Base-by-base conservation (phyloP, 2,888 invertebrate genomes). In the Agapostemon virescens region DNA sequence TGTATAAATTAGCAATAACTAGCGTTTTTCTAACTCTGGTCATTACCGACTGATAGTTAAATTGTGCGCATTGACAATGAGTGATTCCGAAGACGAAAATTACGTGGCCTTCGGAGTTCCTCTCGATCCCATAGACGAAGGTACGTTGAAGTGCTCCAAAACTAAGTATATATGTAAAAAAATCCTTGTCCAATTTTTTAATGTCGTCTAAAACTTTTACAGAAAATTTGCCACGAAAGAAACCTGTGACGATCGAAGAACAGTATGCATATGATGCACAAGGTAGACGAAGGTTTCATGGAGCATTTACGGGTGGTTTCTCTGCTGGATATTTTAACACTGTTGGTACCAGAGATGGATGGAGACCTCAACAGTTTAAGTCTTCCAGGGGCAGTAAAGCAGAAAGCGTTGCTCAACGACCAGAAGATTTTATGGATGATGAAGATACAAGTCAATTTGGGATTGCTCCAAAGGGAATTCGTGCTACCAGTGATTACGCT, bases 291-390 rank as follows among this genome's bases (percentile, higher is more conserved):
- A 93, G 99, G 88, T 99, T 99, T 92, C 99, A 99, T 93, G 99
- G 99, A 11, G 99, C 99, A 0, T 99, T 99, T 91, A 99, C 99
- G 0, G 99, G 99, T 0, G 98, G 97, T 3, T 99, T 99, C 92
- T 98, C 98, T 20, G 99, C 99, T 0, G 99, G 99, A 0, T 99
- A 97, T 90, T 99, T 97, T 91, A 99, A 99, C 91, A 97, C 98
- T 0, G 99, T 99, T 30, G 99, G 98, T 0, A 97, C 98, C 0
- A 95, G 97, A 84, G 98, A 99, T 94, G 99, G 99, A 69, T 99
- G 98, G 98, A 95, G 95, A 15, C 99, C 99, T 0, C 94, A 96
- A 45, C 95, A 96, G 23, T 99, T 99, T 91, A 97, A 97, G 89
- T 99, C 99, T 81, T 97, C 98, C 0, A 94, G 98, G 13, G 93